A percentile compares a stretch with the other conserved stretches of the same genome.
Conservation (phyloP, 2,113 vertebrate species). For the Enhydra lutris region DNA sequence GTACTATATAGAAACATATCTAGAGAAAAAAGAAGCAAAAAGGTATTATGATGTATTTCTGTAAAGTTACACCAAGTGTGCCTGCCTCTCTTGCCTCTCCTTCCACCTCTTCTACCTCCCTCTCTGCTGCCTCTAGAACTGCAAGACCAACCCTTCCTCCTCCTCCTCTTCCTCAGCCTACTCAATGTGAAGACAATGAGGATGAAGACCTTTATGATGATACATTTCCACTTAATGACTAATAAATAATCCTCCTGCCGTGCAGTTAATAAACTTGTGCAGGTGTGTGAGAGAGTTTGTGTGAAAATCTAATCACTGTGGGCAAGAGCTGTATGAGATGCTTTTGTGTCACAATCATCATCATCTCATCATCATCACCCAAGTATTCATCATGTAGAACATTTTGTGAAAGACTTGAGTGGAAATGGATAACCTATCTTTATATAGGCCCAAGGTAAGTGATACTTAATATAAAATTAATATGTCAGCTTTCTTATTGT, state of each 20-base stretch:
- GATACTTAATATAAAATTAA: not conserved
- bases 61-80: not conserved
- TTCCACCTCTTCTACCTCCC: not conserved
- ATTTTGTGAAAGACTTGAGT: not conserved
- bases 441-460: not conserved
- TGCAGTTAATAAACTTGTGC: not conserved
- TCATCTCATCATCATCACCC: not conserved
- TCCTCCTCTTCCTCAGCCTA: not conserved
- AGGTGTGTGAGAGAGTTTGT: not conserved
- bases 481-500: not conserved
- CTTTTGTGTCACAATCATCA: not conserved
- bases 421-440: not conserved
- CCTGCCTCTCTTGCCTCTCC: not conserved
- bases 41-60: not conserved
- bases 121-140: not conserved
- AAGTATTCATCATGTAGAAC: not conserved
- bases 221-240: not conserved
- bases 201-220: not conserved
- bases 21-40: not conserved
- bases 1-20: not conserved
- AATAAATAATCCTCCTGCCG: not conserved
- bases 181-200: not conserved
- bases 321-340: not conserved
- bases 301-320: not conserved
- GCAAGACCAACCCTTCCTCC: not conserved